Percentiles rank a stretch among this genome's conserved stretches.
These are phyloP conservation scores for Craterocephalus amniculus DNA, from an alignment of 2,797 vertebrate genomes.

Conservation along the genomic window DNA sequence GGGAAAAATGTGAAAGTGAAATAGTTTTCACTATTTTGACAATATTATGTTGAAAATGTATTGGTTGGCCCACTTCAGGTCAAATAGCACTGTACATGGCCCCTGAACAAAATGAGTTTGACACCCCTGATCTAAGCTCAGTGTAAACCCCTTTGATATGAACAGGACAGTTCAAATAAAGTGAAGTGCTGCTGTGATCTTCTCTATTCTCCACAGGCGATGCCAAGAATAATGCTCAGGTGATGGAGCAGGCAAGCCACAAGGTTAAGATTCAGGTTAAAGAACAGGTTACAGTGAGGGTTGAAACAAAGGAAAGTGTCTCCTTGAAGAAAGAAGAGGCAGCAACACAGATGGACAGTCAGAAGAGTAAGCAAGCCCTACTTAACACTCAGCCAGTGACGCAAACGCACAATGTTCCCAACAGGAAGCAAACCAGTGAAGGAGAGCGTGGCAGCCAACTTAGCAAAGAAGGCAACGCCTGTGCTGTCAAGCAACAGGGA, in stretches of 20 bases:
- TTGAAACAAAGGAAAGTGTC: slow-evolving; percentile 33
- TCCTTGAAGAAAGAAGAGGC: slow-evolving; percentile 44
- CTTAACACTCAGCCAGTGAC: slow-evolving; percentile 38
- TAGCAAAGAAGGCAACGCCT: slow-evolving; percentile 28
- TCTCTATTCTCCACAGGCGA: slow-evolving; percentile 69
- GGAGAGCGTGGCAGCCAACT: slow-evolving; percentile 30
- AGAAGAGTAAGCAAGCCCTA: slow-evolving; percentile 47
- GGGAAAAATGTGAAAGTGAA: too few relatives aligned
- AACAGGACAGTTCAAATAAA: slow-evolving; percentile 43
- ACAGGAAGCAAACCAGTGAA: slow-evolving; percentile 31
- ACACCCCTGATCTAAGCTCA: background rate
- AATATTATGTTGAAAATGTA: too few relatives aligned
- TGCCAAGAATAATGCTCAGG: slow-evolving; percentile 61
- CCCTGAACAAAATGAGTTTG: too few relatives aligned
- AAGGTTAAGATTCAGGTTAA: slow-evolving; percentile 66
- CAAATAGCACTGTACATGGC: too few relatives aligned
- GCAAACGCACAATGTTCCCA: slow-evolving; percentile 33
- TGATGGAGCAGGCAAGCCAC: slow-evolving; percentile 54
- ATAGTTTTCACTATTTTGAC: too few relatives aligned
- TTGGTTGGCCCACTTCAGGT: too few relatives aligned
- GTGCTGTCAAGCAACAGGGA: slow-evolving; percentile 38
- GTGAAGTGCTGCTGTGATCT: slow-evolving; percentile 43
- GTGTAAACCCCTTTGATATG: background rate
- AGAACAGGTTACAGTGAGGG: slow-evolving; percentile 45
- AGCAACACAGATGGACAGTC: slow-evolving; percentile 45